Conservation (phyloP, 2,113 vertebrate species). For the Bombycilla garrulus region DNA sequence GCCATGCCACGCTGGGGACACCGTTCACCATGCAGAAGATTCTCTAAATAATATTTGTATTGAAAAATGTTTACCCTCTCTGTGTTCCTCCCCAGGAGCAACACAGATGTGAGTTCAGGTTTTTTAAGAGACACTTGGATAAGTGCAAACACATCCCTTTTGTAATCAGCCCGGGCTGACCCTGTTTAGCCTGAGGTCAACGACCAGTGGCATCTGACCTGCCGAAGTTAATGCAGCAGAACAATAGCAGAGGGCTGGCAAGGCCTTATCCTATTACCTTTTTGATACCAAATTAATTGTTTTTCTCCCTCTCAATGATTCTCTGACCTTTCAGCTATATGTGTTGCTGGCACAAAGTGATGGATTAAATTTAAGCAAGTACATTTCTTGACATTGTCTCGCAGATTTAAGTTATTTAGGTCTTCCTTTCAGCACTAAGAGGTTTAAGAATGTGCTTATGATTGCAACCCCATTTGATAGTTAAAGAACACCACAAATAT, state of each 20-base stretch:
- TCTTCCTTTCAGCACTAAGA: constrained; percentile 54
- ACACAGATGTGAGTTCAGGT: background rate
- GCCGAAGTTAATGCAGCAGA: constrained; percentile 78
- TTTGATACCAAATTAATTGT: constrained; percentile 81
- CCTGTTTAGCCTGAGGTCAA: constrained; percentile 76
- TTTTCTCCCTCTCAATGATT: constrained; percentile 71
- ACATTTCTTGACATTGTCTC: constrained; percentile 56
- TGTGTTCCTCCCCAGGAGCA: background rate
- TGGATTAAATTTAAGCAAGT: constrained; percentile 65
- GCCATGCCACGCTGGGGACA: accelerated
- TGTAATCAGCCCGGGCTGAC: constrained; percentile 40
- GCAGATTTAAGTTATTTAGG: constrained; percentile 56
- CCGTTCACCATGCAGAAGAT: background rate
- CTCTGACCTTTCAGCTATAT: constrained; percentile 68
- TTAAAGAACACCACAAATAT: constrained; percentile 13
- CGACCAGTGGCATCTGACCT: constrained; percentile 77
- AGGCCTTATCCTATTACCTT: constrained; percentile 80
- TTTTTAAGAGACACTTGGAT: constrained; percentile 37
- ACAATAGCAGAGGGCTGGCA: constrained; percentile 71
- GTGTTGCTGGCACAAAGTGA: constrained; percentile 48
- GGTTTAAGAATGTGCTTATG: constrained; percentile 61
- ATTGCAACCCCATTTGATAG: constrained; percentile 28
- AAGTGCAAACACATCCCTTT: constrained; percentile 52
- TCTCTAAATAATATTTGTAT: background rate
- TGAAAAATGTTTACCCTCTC: constrained; percentile 31